Evolutionary conservation across 2,797 vertebrate genomes (phyloP), one percentile per base, ranked within the genome.

Genomic region (Ambastaia sidthimunki): DNA sequence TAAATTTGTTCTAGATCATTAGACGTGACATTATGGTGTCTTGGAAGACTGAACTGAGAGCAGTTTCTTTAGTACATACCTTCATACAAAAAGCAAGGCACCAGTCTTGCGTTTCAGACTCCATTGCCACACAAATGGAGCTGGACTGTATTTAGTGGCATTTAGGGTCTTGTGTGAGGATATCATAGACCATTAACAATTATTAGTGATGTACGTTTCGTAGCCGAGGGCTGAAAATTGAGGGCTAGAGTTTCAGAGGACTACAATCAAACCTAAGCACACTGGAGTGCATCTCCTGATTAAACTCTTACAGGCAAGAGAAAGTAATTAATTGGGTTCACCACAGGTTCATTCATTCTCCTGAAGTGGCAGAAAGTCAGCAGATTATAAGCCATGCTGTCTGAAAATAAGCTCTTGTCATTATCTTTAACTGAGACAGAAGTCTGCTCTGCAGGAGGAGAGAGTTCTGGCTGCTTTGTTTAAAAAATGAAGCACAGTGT

Each of bases 301-400:
- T 59, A 16, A 47, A 68, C 63, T 68, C 65, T 68, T 5, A 68
- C 52, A 55, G 34, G 65, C 34, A 19, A 21, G 34, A 76, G 65
- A 57, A 76, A 47, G 9, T 21, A 67, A 60, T 77, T 79, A 76
- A 84, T 78, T 76, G 74, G 60, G 76, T 81, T 81, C 71, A 68
- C 41, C 50, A 65, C 19, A 28, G 47, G 76, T 81, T 81, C 70
- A 79, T 71, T 34, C 21, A 28, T 82, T 63, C 62, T 80, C 74
- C 37, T 60, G 57, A 55, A 81, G 75, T 65, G 76, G 48, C 75
- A 74, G 79, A 78, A 74, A 74, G 57, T 34, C 57, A 34, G 50
- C 37, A 59, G 74, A 81, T 84, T 67, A 60, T 28, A 41, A 75
- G 37, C 21, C 34, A 76, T 3, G 57, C 70, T 73, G 31, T 19